Base-by-base conservation (phyloP, 1,140 invertebrate species). In the Conus ventricosus region DNA sequence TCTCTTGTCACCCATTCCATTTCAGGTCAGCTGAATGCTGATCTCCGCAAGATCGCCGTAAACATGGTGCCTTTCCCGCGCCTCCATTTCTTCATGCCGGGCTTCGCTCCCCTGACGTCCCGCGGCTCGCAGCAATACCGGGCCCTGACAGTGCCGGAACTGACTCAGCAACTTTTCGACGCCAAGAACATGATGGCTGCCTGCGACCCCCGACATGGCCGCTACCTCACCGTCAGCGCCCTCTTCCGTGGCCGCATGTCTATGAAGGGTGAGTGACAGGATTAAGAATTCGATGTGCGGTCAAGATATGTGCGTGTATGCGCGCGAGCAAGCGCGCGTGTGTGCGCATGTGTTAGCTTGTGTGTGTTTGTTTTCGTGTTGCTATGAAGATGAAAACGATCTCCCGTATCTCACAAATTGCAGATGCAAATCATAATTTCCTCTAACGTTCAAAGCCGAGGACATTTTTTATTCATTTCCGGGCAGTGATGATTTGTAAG, bases 51-150 rank as follows among this genome's bases (percentile, higher is more conserved):
- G 96, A 92, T 99, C 90, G 98, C 98, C 55, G 98, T 99, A 11
- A 99, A 99, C 95, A 99, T 99, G 98, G 98, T 99, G 60, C 98
- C 98, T 80, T 99, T 96, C 93, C 98, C 98, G 25, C 97, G 98
- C 93, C 57, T 99, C 10, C 98, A 99, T 95, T 99, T 99, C 96
- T 99, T 99, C 95, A 98, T 98, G 97, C 98, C 98, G 63, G 98
- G 98, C 13, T 99, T 99, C 94, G 98, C 98, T 8, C 98, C 98
- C 17, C 60, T 99, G 5, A 99, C 98, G n/a, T 97, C 98, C 55
- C 96, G 98, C 91, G 95, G 95, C 71, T 93, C 92, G 80, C 94
- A 95, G 88, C 94, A 94, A 90, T 95, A 95, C 88, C 90, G 94
- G 57, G 93, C 94, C 67, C 91, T 95, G n/a, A 94, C 98, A 17